These are phyloP conservation scores for Harlomillsia oculata DNA, from an alignment of 1,140 invertebrate genomes.

Conservation along the genomic window DNA sequence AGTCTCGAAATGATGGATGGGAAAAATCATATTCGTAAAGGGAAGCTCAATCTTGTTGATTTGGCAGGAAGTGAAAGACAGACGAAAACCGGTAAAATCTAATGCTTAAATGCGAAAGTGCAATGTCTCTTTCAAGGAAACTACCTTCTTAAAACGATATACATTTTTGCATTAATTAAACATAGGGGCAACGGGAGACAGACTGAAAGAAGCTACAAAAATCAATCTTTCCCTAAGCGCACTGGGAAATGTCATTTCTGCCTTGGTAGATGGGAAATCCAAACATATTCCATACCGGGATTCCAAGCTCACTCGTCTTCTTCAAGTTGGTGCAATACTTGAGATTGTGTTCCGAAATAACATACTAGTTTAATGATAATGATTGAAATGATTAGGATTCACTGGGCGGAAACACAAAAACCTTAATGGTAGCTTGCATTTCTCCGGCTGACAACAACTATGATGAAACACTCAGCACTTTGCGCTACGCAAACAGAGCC, in stretches of 20 bases:
- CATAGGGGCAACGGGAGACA: constrained; percentile 65
- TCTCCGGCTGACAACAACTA: constrained; percentile 81
- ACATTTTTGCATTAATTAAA: neutral
- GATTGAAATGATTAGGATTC: constrained; percentile 53
- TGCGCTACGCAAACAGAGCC: constrained; percentile 79
- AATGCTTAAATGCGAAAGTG: neutral
- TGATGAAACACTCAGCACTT: constrained; percentile 79
- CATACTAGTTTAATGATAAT: too few relatives aligned
- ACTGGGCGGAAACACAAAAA: constrained; percentile 88
- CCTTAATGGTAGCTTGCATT: constrained; percentile 86
- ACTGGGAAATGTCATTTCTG: constrained; percentile 88
- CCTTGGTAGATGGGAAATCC: constrained; percentile 78
- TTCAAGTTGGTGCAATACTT: constrained; percentile 58
- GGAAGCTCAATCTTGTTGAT: constrained; percentile 83
- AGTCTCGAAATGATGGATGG: constrained; percentile 65
- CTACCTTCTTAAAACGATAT: neutral
- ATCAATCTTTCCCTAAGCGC: constrained; percentile 91
- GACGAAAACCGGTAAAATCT: constrained; percentile 56
- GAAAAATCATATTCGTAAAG: constrained; percentile 52
- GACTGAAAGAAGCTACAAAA: constrained; percentile 86
- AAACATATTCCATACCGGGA: constrained; percentile 87
- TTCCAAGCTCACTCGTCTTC: constrained; percentile 79
- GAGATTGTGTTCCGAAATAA: neutral
- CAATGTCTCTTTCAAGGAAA: neutral
- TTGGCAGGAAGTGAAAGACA: constrained; percentile 81